Base-by-base conservation (phyloP, 2,888 invertebrate species). In the Thalpophila matura region DNA sequence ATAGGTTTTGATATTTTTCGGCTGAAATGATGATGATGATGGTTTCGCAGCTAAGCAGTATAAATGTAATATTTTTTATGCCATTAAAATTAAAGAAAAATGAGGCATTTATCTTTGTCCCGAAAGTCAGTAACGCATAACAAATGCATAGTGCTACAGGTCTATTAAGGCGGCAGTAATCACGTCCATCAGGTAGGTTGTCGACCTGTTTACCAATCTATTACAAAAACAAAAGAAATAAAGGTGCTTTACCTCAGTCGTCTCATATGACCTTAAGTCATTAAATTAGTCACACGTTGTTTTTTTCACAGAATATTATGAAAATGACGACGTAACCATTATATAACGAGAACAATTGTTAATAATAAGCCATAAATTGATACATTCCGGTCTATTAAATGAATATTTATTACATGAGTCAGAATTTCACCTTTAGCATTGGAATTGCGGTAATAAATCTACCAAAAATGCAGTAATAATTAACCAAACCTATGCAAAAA, bases 371-470 rank as follows among this genome's bases (percentile, higher is more conserved):
- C 20, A 33, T 16, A 22, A 4, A 31, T 33, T 18, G 9, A 18
- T n/a, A 38, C 16, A 24, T 38, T 42, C 27, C 42, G 6, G 26
- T 14, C 18, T 37, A n/a, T 7, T 14, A 24, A 40, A 18, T 27
- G 24, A 45, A 74, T 61, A 45, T 47, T 55, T 49, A 9, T 22
- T 20, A 4, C 33, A 43, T 74, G 76, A 74, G 12, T 72, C 74
- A 74, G 16, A 60, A 60, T 68, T 67, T 67, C 60, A 67, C 67
- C 49, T 63, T 74, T 61, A 45, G 38, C 35, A 72, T 56, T 59
- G n/a, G 45, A 45, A 55, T 53, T 27, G 0, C 9, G n/a, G 0
- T 22, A 10, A 33, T 68, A 72, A 64, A 67, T 37, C 37, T 31
- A 43, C 4, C 1, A 47, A 40, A 42, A 51, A 61, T 71, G 54